Evolutionary conservation across 1,140 invertebrate species (phyloP), one percentile per base, ranked within the genome.

Genomic region (Zaprionus africanus): DNA sequence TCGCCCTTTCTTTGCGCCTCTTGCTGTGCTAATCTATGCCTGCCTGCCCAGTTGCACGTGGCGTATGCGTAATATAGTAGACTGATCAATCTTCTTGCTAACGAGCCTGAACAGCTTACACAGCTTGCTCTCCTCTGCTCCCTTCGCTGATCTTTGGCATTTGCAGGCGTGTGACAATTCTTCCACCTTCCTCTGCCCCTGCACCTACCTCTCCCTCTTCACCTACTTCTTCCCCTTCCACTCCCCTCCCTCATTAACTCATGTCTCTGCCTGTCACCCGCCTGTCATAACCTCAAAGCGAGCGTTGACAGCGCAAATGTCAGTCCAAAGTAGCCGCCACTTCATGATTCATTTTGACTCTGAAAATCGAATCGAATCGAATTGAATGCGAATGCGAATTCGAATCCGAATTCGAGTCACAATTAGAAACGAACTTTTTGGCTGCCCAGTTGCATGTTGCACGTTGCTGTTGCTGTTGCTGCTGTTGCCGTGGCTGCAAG

Each of bases 331-430:
- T 34, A 34, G 31, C 31, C 31, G 31, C 31, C 31, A 34, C 31
- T 34, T 34, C 9, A 34, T 88, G 81, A 88, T 87, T 87, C 88
- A 87, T 84, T 81, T 87, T 87, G 83, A 87, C 83, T 87, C 84
- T 84, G 84, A 83, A 78, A 84, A 87, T 88, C 84, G 84, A 87
- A 87, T 84, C 81, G 83, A 81, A 80, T 73, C 2, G 41, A 43
- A 43, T n/a, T n/a, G 41, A 43, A 43, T 2, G 22, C 38, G 15
- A 41, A 5, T 34, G 7, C 11, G 31, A 34, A 11, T 34, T 2
- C 12, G 36, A 38, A 15, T 38, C 4, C 31, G 31, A 15, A 38
- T 12, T 38, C 4, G 36, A 38, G 36, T 17, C 41, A 80, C 83
- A 82, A 87, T 86, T 86, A 76, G 73, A 87, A 78, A 81, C 83